A percentile compares a stretch with the other conserved stretches of the same genome.
phyloP scores from a whole-genome alignment of 2,113 vertebrate species.

The Microcebus murinus region DNA sequence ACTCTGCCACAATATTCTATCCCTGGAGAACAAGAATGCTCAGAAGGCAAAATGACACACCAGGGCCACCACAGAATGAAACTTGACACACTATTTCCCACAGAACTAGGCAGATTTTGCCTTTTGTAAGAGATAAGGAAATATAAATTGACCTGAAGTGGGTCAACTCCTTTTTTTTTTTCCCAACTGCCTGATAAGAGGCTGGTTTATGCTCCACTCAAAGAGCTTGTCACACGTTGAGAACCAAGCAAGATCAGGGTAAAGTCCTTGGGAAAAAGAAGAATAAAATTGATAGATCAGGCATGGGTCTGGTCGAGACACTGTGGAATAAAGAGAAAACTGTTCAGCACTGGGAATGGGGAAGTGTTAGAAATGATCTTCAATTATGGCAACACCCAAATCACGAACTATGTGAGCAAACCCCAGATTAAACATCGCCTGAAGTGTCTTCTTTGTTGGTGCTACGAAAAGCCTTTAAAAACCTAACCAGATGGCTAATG shows the following conservation, averaged over 20 bases:
- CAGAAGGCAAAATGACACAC: neutral
- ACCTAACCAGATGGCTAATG: neutral
- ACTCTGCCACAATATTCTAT: neutral
- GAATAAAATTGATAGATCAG: neutral
- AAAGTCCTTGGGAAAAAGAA: neutral
- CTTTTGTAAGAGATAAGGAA: neutral
- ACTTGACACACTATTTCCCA: neutral
- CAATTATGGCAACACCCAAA: neutral
- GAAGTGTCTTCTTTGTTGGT: neutral
- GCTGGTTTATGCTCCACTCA: neutral
- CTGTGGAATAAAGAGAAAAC: neutral
- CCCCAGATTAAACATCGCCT: neutral
- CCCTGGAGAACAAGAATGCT: neutral
- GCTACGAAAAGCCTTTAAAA: neutral
- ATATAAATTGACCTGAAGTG: neutral
- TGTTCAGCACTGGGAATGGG: rapidly evolving
- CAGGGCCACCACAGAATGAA: neutral
- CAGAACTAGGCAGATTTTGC: neutral
- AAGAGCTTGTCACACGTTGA: neutral
- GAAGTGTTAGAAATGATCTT: neutral
- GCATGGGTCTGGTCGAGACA: neutral
- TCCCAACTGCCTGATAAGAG: neutral
- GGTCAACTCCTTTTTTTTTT: neutral
- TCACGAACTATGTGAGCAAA: neutral
- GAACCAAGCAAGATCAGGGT: neutral